Evolutionary conservation across 2,888 invertebrate genomes (phyloP).

Genomic region (Nudaria mundana): DNA sequence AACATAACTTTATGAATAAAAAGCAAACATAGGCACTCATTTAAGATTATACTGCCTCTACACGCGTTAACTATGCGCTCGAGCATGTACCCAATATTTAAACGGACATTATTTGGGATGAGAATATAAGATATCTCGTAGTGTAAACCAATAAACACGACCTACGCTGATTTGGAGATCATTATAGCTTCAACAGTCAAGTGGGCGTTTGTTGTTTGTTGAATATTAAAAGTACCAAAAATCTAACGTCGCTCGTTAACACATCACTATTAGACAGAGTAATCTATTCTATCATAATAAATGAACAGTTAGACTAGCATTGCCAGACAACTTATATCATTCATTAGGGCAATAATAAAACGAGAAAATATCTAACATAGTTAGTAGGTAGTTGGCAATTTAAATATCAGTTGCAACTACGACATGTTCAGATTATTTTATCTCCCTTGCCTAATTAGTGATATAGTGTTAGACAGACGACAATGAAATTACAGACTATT

Average conservation of each 20-base stretch:
- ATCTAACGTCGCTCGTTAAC: conserved; percentile 42
- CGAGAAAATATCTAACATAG: conserved; percentile 41
- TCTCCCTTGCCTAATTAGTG: conserved; percentile 58
- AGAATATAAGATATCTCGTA: conserved; percentile 26
- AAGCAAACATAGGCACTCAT: no score
- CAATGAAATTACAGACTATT: no score
- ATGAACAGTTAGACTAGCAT: conserved; percentile 61
- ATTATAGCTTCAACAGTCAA: conserved; percentile 58
- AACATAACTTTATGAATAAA: no score
- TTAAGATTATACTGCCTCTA: no score
- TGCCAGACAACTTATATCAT: conserved; percentile 61
- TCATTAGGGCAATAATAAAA: conserved; percentile 65
- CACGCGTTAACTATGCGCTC: no score
- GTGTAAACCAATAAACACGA: conserved; percentile 61
- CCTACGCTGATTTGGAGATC: conserved; percentile 73
- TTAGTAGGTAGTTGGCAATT: conserved; percentile 50
- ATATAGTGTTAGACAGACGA: conserved; percentile 53
- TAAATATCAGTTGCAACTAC: conserved; percentile 51
- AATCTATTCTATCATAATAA: conserved; percentile 55
- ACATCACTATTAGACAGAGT: conserved; percentile 42
- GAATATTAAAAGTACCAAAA: conserved; percentile 63
- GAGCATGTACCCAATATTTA: conserved; percentile 25
- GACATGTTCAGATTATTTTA: conserved; percentile 46
- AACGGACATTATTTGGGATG: conserved; percentile 38
- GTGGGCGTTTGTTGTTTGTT: conserved; percentile 64